Base-by-base conservation (phyloP, 2,888 invertebrate genomes). In the Tenthredo distinguenda region DNA sequence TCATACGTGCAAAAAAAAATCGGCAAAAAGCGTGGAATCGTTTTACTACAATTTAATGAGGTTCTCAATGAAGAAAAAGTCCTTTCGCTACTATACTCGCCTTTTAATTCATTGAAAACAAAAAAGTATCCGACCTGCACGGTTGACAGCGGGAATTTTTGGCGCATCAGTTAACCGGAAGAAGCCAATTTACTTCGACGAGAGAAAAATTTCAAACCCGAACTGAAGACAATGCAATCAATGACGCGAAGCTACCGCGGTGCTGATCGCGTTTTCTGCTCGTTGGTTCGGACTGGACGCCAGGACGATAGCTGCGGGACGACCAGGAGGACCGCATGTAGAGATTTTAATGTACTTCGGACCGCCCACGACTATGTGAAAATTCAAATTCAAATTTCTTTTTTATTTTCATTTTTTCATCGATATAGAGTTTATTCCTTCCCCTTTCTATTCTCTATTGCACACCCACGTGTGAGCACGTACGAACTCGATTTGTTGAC, bases 231-330 rank as follows among this genome's bases (percentile, higher is more conserved):
- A 89, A 89, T 88, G 87, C 85, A 90, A 87, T 89, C 87, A 89
- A 87, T 83, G 89, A 90, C 86, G 89, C 89, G 91, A 88, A 88
- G 88, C 88, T 47, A 47, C 47, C 88, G 87, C 87, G 88, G 88
- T 87, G 87, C 87, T 87, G 89, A 89, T 89, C 87, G 88, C 88
- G 88, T 91, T 91, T 90, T 90, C 88, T 90, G 89, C 88, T 87
- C 89, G 90, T 47, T 83, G 68, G 83, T 68, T 71, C 83, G 83
- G 31, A 83, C 37, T 50, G 47, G 83, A 83, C 62, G 81, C 58
- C 21, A 40, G 81, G 81, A 31, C 58, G 83, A 83, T 65, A 62
- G 68, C 47, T 47, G 47, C 68, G 47, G 68, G 21, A 40, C 50
- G 62, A 62, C n/a, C 81, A 18, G n/a, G 68, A 83, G 71, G 83